Percentiles rank a stretch among this genome's conserved stretches.
phyloP scores from a whole-genome alignment of 2,113 vertebrate species.

The Fregetta grallaria region DNA sequence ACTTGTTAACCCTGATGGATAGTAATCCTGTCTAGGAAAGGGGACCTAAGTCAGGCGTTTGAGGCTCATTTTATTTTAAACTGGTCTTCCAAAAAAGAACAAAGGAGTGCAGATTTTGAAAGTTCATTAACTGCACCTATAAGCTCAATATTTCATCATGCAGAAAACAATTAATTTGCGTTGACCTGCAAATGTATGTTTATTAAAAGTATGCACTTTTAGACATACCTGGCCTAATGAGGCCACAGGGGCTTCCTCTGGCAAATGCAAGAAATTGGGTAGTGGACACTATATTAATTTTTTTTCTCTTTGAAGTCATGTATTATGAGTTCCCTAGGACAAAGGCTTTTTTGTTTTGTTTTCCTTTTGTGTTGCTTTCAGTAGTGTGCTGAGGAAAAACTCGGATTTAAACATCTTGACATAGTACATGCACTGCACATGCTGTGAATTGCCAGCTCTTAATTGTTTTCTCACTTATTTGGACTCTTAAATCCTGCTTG shows the following conservation, averaged over 20 bases:
- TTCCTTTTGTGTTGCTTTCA: background rate
- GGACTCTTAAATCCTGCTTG: background rate
- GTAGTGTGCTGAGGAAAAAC: background rate
- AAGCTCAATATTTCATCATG: background rate
- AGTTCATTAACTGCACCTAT: background rate
- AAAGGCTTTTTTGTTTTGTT: background rate
- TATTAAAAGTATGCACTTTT: background rate
- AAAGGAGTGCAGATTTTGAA: background rate
- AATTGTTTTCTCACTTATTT: background rate
- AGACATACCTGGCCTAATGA: background rate
- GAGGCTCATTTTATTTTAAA: background rate
- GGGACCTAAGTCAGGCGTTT: background rate
- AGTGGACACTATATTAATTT: background rate
- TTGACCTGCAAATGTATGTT: background rate
- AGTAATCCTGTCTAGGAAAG: background rate
- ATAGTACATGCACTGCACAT: background rate
- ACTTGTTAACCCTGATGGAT: background rate
- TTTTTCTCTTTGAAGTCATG: background rate
- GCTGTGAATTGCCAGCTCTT: background rate
- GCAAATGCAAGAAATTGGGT: background rate
- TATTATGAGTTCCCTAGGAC: background rate
- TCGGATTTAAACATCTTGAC: background rate
- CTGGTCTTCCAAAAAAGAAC: background rate
- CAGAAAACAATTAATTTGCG: background rate
- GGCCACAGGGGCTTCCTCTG: background rate